Percentiles rank a stretch among this genome's conserved stretches.
Conservation (phyloP, 2,888 invertebrate genomes). For the Autographa pulchrina region DNA sequence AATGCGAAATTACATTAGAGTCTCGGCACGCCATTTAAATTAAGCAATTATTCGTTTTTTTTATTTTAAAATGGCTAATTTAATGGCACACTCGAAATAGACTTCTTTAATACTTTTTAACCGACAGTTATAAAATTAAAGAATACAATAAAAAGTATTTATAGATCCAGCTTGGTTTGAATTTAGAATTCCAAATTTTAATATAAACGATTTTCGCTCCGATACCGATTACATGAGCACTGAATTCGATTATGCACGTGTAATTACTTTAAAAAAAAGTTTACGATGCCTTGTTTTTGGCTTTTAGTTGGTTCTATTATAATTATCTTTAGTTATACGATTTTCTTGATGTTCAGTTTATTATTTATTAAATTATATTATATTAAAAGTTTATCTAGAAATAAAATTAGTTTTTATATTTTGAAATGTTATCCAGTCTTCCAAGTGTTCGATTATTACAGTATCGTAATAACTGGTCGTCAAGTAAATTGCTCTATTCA, state of each 20-base stretch:
- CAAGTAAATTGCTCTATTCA: background rate
- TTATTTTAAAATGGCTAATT: conserved; percentile 18
- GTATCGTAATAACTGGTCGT: background rate
- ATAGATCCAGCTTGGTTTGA: background rate
- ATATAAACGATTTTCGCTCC: conserved; percentile 5
- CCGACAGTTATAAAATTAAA: background rate
- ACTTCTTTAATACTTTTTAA: background rate
- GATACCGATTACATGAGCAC: background rate
- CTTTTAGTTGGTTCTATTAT: background rate
- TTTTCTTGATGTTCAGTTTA: background rate
- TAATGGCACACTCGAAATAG: background rate
- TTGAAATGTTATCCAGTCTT: background rate
- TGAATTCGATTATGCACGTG: background rate
- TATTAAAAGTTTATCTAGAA: no score
- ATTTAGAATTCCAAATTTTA: conserved; percentile 7
- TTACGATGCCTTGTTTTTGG: background rate
- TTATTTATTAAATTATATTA: no score
- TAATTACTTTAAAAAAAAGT: background rate
- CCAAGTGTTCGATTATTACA: background rate
- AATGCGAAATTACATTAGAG: conserved; percentile 30
- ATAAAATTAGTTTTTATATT: no score
- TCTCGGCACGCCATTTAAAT: conserved; percentile 26
- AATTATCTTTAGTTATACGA: background rate
- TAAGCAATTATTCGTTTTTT: conserved; percentile 7
- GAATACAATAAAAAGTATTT: background rate